Evolutionary conservation across 2,113 vertebrate genomes (phyloP), one percentile per base, ranked within the genome.

Genomic region (Gorsachius goisagi): DNA sequence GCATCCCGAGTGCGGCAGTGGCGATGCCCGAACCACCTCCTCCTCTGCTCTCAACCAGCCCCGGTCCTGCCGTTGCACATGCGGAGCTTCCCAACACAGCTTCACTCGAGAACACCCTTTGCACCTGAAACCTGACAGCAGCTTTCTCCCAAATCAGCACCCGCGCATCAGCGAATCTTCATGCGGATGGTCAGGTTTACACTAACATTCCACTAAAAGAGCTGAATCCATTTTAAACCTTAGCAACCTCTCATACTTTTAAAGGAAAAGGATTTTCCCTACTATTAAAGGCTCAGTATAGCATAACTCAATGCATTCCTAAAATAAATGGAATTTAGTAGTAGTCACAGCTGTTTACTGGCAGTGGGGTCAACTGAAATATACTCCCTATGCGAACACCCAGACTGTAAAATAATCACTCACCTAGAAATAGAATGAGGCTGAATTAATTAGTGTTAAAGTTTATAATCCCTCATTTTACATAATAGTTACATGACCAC

Each of bases 381-480:
- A 81, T 3, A 78, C 17, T 50, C 59, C 60, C 60, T 87, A 39
- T 72, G 88, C 68, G 96, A 86, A 84, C 63, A 44, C 77, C 69
- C 50, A 77, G 30, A 30, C 19, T 52, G 35, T 24, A 76, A 88
- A 86, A 92, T 78, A 88, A 68, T 45, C 0, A 63, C 53, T 85
- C 52, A 74, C 53, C 83, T 92, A 93, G 49, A 95, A 97, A 92
- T 41, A 30, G 80, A 95, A 95, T 56, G 62, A 89, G 86, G 66
- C 92, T 93, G 94, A 94, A 93, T 95, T 97, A 94, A 95, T 96
- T 91, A 95, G 45, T 64, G 66, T 41, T 95, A 76, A 93, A 95
- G 53, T 96, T 96, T 93, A 95, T 90, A 96, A 95, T 89, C 90
- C 86, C 83, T 89, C 80, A 94, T 89, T 94, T 94, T 92, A 96